Base-by-base conservation (phyloP, 1,140 invertebrate genomes). In the Drosophila asahinai region DNA sequence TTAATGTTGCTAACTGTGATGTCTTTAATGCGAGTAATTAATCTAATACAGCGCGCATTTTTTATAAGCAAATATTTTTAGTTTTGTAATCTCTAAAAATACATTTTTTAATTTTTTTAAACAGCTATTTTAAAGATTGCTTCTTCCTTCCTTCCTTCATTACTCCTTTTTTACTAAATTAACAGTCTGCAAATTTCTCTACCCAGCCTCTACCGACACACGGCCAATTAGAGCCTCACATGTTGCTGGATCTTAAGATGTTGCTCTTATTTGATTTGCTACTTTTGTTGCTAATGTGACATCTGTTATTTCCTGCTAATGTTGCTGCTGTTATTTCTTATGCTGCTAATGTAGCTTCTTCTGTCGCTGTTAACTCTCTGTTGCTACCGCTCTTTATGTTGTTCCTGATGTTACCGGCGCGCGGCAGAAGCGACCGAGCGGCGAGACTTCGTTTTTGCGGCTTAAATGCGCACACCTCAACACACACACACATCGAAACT, bases 361-460 rank as follows among this genome's bases (percentile, higher is more conserved):
- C 33, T 40, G 15, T 33, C 2, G 36, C 17, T 62, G 36, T 42
- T 43, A 42, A 15, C 3, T 1, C 30, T 2, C 30, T 63, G 33
- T 38, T 19, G 59, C 47, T 62, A 22, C 59, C 33, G 30, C 19
- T 11, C 14, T 45, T 15, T 14, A 30, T 67, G 67, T 27, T 33
- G 43, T 40, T 48, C 58, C n/a, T 68, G 60, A 49, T 64, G 75
- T 59, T 77, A 80, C 65, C 66, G 72, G 59, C 65, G 76, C 57
- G 61, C 81, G 73, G 64, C 68, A 83, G 77, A 71, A 79, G 64
- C 65, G 58, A 63, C 65, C 33, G 25, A 58, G 33, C 65, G 66
- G 58, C 66, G 77, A 40, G 84, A 90, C 84, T 87, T 84, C 55
- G 77, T 87, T 87, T 87, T 84, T 89, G 84, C 84, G 84, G 84